phyloP scores from a whole-genome alignment of 2,113 vertebrate genomes.

The Tor tambroides region DNA sequence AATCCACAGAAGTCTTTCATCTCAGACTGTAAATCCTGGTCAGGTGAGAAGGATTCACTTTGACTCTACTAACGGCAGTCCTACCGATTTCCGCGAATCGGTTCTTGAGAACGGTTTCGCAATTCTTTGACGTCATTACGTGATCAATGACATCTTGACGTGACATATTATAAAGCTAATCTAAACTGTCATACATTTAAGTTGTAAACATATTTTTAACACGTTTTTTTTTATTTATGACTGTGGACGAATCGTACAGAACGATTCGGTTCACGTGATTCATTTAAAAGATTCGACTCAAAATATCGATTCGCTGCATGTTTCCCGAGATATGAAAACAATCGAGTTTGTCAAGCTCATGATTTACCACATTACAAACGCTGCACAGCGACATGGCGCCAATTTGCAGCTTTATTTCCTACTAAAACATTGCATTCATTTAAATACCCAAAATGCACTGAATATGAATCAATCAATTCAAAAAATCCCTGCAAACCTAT shows the following conservation, averaged over 20 bases:
- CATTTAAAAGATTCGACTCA: neutral
- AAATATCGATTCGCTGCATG: neutral
- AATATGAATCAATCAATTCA: neutral
- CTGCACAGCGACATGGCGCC: neutral
- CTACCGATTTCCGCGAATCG: neutral
- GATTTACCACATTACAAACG: neutral
- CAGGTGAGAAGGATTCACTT: conserved; percentile 7
- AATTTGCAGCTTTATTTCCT: neutral
- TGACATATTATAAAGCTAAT: neutral
- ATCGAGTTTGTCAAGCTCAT: neutral
- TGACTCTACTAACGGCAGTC: no score
- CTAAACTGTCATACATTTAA: neutral
- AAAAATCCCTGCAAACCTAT: neutral
- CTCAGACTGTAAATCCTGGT: neutral
- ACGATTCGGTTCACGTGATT: neutral
- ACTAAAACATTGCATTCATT: neutral
- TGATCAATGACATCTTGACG: neutral
- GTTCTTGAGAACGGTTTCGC: neutral
- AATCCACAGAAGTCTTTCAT: neutral
- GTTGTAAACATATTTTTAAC: neutral
- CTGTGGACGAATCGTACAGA: neutral
- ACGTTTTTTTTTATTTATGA: neutral
- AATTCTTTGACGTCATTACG: neutral
- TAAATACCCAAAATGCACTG: neutral
- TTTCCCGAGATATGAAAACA: neutral